Conservation (phyloP, 2,797 vertebrate genomes). For the Vultur gryphus region DNA sequence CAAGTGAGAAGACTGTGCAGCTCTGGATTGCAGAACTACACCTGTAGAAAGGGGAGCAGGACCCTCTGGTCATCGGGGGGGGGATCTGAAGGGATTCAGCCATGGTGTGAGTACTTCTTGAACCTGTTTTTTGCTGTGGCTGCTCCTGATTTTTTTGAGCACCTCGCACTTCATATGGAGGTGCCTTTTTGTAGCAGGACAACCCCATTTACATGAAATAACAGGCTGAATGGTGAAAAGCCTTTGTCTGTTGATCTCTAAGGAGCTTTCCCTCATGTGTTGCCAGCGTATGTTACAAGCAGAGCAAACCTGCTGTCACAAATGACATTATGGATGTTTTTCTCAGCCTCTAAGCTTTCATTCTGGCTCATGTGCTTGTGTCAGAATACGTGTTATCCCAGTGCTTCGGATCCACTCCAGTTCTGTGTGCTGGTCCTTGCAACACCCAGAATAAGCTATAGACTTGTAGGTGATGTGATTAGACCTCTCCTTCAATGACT, state of each 20-base stretch:
- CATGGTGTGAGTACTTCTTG: neutral
- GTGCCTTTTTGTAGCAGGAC: neutral
- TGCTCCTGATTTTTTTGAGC: neutral
- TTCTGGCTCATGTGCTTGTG: neutral
- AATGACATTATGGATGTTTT: neutral
- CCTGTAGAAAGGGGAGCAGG: neutral
- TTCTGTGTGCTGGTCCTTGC: neutral
- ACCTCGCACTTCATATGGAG: neutral
- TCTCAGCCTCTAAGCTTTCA: neutral
- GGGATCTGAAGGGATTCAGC: neutral
- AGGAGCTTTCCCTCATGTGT: neutral
- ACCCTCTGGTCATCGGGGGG: neutral
- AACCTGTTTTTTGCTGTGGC: neutral
- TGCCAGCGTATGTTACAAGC: neutral
- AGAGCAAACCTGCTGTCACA: neutral
- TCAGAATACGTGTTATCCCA: neutral
- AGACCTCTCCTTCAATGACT: neutral
- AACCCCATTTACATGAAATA: slow-evolving; percentile 17
- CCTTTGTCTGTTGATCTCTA: slow-evolving; percentile 31
- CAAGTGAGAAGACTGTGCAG: neutral
- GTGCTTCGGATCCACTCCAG: neutral
- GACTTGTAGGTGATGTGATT: neutral
- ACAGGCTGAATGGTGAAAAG: neutral
- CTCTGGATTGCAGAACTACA: neutral
- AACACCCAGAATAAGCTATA: neutral